Evolutionary conservation across 2,797 vertebrate genomes (phyloP).

Genomic region (Lagodon rhomboides): DNA sequence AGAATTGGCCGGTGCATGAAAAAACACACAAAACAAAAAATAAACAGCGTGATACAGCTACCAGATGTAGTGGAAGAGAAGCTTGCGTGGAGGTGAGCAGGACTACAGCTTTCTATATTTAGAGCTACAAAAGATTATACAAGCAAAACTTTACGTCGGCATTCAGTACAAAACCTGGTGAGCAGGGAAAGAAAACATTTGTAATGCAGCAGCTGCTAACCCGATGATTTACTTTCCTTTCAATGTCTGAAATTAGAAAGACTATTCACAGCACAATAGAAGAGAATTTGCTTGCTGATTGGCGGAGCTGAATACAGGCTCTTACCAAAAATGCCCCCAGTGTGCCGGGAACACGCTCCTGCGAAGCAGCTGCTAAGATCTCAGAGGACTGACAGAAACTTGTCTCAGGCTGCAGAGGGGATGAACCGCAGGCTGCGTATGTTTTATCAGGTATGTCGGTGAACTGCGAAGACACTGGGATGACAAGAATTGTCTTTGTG

Average conservation of each 20-base stretch:
- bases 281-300: neutral
- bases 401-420: slow-evolving; percentile 5
- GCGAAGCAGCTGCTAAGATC: slow-evolving; percentile 6
- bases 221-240: neutral
- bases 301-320: slow-evolving; percentile 2
- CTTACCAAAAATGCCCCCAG: slow-evolving; percentile 5
- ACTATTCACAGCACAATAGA: neutral
- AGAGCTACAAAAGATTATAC: neutral
- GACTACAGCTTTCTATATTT: neutral
- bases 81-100: neutral
- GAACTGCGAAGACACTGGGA: neutral
- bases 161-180: neutral
- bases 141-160: neutral
- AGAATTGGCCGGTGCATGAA: too few species aligned
- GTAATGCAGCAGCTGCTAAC: neutral
- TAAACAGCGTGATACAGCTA: neutral
- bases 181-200: neutral
- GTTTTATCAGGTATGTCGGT: neutral
- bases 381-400: slow-evolving; percentile 4
- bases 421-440: neutral
- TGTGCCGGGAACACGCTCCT: neutral
- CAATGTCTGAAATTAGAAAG: slow-evolving; percentile 16
- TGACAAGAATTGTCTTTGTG: slow-evolving; percentile 20
- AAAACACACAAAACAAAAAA: too few species aligned
- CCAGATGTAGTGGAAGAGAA: neutral